Evolutionary conservation across 2,888 invertebrate genomes (phyloP).

Genomic region (Eustalomyia histrio): DNA sequence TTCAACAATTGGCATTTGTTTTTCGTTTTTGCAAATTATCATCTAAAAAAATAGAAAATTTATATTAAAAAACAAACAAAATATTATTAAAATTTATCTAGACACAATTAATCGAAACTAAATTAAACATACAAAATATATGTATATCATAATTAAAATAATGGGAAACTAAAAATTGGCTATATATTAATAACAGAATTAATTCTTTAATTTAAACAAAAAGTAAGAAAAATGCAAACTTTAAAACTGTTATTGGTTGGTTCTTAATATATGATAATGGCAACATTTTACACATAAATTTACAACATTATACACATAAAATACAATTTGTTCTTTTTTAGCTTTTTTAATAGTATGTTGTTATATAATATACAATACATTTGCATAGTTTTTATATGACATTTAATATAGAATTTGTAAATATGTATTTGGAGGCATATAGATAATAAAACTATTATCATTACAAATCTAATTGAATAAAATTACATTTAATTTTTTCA

Average conservation of each 20-base stretch:
- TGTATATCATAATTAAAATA: slow-evolving; percentile 6
- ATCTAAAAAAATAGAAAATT: background rate
- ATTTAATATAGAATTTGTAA: background rate
- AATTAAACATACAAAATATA: background rate
- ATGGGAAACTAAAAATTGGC: slow-evolving; percentile 16
- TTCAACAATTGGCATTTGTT: slow-evolving; percentile 26
- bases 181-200: background rate
- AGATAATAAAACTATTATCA: background rate
- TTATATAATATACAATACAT: slow-evolving; percentile 6
- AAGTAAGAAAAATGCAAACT: slow-evolving; percentile 19
- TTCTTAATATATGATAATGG: slow-evolving; percentile 28
- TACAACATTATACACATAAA: slow-evolving; percentile 17
- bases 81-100: slow-evolving; percentile 2
- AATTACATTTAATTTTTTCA: too few species aligned
- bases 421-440: background rate
- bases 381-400: background rate
- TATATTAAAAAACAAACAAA: background rate
- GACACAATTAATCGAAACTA: slow-evolving; percentile 5
- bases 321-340: slow-evolving; percentile 8
- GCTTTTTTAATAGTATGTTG: background rate
- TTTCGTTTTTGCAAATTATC: background rate
- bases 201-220: background rate
- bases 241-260: slow-evolving; percentile 13
- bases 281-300: background rate
- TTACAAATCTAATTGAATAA: too few species aligned